Evolutionary conservation across 2,888 invertebrate genomes (phyloP).

Genomic region (Acrobasis consociella): DNA sequence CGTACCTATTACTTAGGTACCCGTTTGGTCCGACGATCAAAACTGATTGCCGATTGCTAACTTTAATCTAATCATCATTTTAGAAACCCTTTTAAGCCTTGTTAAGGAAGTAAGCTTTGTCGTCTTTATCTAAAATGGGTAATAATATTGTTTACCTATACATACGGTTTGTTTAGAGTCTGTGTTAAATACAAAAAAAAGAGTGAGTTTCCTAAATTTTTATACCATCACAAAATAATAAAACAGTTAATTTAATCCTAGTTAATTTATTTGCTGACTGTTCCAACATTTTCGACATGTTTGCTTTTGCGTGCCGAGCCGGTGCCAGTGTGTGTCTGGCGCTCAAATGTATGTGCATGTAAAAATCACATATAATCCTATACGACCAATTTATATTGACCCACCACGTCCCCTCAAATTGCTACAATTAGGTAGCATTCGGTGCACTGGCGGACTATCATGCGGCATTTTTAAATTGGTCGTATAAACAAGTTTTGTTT

Average conservation of each 20-base stretch:
- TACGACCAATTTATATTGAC: slow-evolving; percentile 39
- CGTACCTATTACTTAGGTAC: too few relatives aligned
- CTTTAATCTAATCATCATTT: too few relatives aligned
- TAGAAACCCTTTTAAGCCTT: too few relatives aligned
- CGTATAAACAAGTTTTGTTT: slow-evolving; percentile 38
- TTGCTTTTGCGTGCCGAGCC: slow-evolving; percentile 69
- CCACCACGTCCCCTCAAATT: slow-evolving; percentile 31
- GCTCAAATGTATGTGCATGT: slow-evolving; percentile 55
- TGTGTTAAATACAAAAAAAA: too few relatives aligned
- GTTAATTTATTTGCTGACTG: slow-evolving; percentile 42
- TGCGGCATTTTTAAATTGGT: slow-evolving; percentile 33
- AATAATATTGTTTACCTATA: too few relatives aligned
- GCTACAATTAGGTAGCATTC: background rate
- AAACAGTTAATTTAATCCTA: background rate
- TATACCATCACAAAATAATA: background rate
- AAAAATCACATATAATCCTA: slow-evolving; percentile 50
- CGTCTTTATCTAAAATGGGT: too few relatives aligned
- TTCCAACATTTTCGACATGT: slow-evolving; percentile 68
- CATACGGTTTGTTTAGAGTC: too few relatives aligned
- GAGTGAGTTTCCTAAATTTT: too few relatives aligned
- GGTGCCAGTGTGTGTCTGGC: slow-evolving; percentile 53
- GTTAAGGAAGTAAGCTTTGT: too few relatives aligned
- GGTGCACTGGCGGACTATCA: slow-evolving; percentile 10
- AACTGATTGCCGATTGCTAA: too few relatives aligned
- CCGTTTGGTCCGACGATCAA: too few relatives aligned